These are phyloP conservation scores for Ptilorrhoa leucosticta DNA, from an alignment of 2,113 vertebrate genomes.

Conservation along the genomic window DNA sequence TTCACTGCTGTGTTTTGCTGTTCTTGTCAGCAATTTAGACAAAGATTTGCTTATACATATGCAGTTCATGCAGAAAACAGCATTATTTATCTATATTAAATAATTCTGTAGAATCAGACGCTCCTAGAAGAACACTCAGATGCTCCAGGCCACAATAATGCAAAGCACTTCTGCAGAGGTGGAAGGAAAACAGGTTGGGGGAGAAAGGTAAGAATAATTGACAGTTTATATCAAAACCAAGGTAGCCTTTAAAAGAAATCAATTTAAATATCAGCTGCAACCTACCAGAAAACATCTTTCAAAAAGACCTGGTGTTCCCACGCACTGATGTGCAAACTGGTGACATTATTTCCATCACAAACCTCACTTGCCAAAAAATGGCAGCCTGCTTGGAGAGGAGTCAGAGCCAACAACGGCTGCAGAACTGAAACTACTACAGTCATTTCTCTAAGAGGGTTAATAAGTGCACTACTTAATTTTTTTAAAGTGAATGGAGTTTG, in stretches of 20 bases:
- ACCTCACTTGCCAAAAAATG: background rate
- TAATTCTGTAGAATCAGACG: background rate
- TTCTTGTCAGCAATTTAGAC: background rate
- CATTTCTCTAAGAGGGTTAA: background rate
- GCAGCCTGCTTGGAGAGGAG: background rate
- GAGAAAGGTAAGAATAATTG: background rate
- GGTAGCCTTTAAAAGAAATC: background rate
- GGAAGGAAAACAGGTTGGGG: background rate
- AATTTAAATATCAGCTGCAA: background rate
- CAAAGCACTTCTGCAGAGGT: background rate
- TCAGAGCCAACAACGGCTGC: background rate
- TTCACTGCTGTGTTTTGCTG: background rate
- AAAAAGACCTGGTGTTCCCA: background rate
- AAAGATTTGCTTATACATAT: background rate
- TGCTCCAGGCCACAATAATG: background rate
- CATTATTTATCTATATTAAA: background rate
- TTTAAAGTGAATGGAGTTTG: background rate
- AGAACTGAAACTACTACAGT: background rate
- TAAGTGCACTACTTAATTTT: background rate
- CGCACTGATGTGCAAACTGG: background rate
- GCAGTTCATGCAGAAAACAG: background rate
- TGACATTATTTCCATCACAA: background rate
- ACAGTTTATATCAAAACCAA: background rate
- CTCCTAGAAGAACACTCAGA: background rate
- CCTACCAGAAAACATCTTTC: background rate